Conservation (phyloP, 2,113 vertebrate genomes). For the Cynopterus brachyotis region DNA sequence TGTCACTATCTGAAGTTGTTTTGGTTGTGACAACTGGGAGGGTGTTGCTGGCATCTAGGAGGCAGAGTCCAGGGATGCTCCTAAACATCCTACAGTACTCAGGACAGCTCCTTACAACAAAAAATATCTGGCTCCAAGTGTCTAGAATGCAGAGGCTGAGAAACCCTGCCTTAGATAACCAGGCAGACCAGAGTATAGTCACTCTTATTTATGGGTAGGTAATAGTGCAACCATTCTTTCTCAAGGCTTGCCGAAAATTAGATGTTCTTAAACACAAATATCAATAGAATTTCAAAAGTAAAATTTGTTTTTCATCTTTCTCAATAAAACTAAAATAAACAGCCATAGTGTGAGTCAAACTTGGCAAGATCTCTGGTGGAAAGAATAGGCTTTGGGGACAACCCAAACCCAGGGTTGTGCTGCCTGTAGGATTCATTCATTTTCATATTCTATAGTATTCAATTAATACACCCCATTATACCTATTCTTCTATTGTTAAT, state of each 20-base stretch:
- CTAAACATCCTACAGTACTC: not conserved
- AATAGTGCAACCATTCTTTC: not conserved
- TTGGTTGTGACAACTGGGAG: not conserved
- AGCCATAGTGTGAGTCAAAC: not conserved
- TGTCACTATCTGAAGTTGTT: not conserved
- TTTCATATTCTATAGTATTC: not conserved
- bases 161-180: not conserved
- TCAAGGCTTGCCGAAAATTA: not conserved
- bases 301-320: not conserved
- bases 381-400: not conserved
- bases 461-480: not conserved
- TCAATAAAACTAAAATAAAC: not conserved
- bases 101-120: not conserved
- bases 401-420: not conserved
- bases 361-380: not conserved
- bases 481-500: not conserved
- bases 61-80: not conserved
- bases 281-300: not conserved
- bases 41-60: not conserved
- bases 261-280: not conserved
- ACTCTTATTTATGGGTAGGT: not conserved
- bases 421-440: not conserved
- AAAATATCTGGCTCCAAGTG: not conserved
- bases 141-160: not conserved
- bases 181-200: not conserved